Evolutionary conservation across 1,140 invertebrate species (phyloP), one percentile per base, ranked within the genome.

Genomic region (Epicauta chinensis): DNA sequence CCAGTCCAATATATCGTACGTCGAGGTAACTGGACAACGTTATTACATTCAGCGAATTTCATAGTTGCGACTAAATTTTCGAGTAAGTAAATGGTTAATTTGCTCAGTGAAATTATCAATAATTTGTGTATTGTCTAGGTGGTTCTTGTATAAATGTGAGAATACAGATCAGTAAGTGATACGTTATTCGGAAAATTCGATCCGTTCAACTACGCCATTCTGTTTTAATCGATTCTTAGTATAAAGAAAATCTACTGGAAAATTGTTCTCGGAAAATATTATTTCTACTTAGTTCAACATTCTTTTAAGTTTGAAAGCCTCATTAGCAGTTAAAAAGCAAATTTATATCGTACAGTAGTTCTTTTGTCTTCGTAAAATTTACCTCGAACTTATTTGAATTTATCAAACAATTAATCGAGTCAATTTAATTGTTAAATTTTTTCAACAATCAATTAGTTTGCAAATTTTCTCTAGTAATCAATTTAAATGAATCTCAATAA

Each of bases 201-300:
- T 23, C 7, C 34, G 42, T 17, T 31, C 42, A 51, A 51, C 48
- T 38, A 51, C 35, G 48, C 42, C 48, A 51, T 51, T 39, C 35
- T 41, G 35, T 42, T 41, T 51, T 51, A 41, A 51, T 31, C 40
- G 38, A 32, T 31, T 41, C 35, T 39, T 39, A 41, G 41, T 51
- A 51, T 51, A 29, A 35, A 41, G 48, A 51, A 51, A 51, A 51
- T 51, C 48, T 51, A 51, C 38, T 51, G 48, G 48, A 51, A 51
- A 51, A 51, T 51, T 51, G 48, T 51, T 51, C 41, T 39, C 42
- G 39, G 48, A 34, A 51, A 51, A 35, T 41, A 41, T 41, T 51
- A 51, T 51, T 51, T 23, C 23, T 7, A 3, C 23, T 23, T 23
- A 7, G 23, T 23, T 51, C 48, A 37, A 47, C 45, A 47, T 47